Evolutionary conservation across 2,113 vertebrate species (phyloP), one percentile per base, ranked within the genome.

Genomic region (Rhadina sibilatrix): DNA sequence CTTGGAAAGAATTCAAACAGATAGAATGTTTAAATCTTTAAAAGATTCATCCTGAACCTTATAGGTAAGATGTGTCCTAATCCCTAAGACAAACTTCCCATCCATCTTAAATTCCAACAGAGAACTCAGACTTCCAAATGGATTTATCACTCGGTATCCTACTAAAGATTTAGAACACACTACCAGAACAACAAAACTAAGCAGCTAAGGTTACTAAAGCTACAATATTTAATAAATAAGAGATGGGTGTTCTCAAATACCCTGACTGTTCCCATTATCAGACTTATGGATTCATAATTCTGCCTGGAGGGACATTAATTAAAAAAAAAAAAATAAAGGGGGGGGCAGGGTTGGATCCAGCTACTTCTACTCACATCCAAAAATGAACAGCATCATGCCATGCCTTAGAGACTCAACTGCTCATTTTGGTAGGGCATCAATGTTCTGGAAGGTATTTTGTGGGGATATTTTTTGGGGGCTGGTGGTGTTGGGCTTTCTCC

Each of bases 281-380:
- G 33, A 17, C 3, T 79, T 44, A 72, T 12, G 49, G 30, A 60
- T 78, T 38, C 13, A 21, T 23, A 83, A 90, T 33, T 59, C 35
- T 47, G 16, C 6, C 23, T 1, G 1, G 13, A 82, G 6, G 38
- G 31, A 46, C 5, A n/a, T 2, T 27, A 3, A n/a, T 20, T 17
- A 6, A 17, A 38, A 47, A 28, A 15, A 28, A 56, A n/a, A 17
- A 4, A 6, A 16, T n/a, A 11, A 24, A 21, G 10, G 22, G 2
- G 9, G 6, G 12, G 10, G 5, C 5, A 20, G 5, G 5, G 4
- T 5, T 1, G 8, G 5, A 71, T 35, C 24, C 33, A 57, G 35
- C 37, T 84, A 71, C 44, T 60, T 65, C 54, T 70, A 31, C 40
- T 23, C 72, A 38, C 27, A 84, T 84, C 25, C 35, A 80, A 56